Evolutionary conservation across 2,888 invertebrate genomes (phyloP), one percentile per base, ranked within the genome.

Genomic region (Pseudococcus jackbeardsleyi): DNA sequence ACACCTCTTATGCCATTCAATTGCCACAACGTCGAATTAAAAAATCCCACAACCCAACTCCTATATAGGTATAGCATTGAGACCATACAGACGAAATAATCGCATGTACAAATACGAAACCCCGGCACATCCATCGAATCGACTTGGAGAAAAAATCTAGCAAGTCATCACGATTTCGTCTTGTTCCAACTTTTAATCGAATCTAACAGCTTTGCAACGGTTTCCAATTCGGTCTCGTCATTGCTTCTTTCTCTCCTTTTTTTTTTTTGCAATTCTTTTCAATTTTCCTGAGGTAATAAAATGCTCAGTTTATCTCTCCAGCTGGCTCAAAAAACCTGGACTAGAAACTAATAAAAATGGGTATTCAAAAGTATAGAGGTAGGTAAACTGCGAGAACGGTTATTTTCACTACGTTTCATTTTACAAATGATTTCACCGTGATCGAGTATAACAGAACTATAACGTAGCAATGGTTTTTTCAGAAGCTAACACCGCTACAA

Each of bases 141-240:
- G 26, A 33, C 17, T 54, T 5, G 1, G 64, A 12, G 4, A 64
- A 22, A 54, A 26, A 26, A 26, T 1, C 3, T 12, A 9, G 26
- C 68, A 72, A 72, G 68, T 72, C 68, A 72, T 72, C 68, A 33
- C 26, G 68, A 72, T 72, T 15, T 72, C 22, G 68, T 12, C 68
- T 7, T 72, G 33, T 12, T 33, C 68, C 68, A 72, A 72, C 68
- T 72, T 72, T 72, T 72, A 72, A 72, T 72, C 68, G 68, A 72
- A 72, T 72, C 26, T 33, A 11, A 33, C 33, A 72, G 68, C 68
- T 72, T 72, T 72, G 68, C 68, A 72, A 72, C 26, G 68, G n/a
- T 26, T 72, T 33, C 68, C 68, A 33, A 72, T 26, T 72, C 68
- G 33, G 26, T 12, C 68, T 72, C 33, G 68, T 72, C 68, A 72